Base-by-base conservation (phyloP, 1,140 invertebrate genomes). In the Bombyx mandarina region DNA sequence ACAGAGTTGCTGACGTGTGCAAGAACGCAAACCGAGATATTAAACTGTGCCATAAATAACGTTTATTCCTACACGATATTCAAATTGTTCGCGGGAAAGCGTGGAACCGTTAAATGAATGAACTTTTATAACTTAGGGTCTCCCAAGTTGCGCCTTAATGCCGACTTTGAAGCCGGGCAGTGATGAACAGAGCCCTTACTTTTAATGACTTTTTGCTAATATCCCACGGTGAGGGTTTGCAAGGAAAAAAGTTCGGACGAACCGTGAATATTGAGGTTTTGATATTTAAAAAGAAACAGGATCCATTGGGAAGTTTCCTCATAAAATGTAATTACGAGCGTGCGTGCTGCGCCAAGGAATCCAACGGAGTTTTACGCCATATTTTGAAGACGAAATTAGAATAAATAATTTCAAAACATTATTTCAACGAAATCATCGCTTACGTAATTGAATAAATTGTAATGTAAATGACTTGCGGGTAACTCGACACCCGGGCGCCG, bases 161-260 rank as follows among this genome's bases (percentile, higher is more conserved):
- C 79, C 75, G 75, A 76, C 82, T 84, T 86, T 80, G 75, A 83
- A 73, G 72, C 64, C 71, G 61, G 67, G 69, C 61, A 60, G 72
- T 82, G 78, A 86, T 86, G 81, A 80, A 86, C 75, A 79, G 71
- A 75, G 63, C 62, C 75, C 76, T 77, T 77, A 85, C 75, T 82
- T 86, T 86, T 83, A 86, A 86, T 83, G 79, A 83, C 82, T 86
- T 86, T 86, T 80, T 75, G 79, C 80, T 82, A 82, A 83, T 86
- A 83, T 86, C 75, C 75, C 62, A 66, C 66, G 69, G 56, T 62
- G 75, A 67, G 73, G 71, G 69, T 75, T 76, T 75, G 63, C 66
- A 62, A 59, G 67, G 62, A 71, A 79, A 80, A 81, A 82, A 73
- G 58, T 79, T 79, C 56, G 44, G 60, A 47, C 43, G 59, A 63